phyloP scores from a whole-genome alignment of 1,140 invertebrate species.

The Hyles vespertilio region DNA sequence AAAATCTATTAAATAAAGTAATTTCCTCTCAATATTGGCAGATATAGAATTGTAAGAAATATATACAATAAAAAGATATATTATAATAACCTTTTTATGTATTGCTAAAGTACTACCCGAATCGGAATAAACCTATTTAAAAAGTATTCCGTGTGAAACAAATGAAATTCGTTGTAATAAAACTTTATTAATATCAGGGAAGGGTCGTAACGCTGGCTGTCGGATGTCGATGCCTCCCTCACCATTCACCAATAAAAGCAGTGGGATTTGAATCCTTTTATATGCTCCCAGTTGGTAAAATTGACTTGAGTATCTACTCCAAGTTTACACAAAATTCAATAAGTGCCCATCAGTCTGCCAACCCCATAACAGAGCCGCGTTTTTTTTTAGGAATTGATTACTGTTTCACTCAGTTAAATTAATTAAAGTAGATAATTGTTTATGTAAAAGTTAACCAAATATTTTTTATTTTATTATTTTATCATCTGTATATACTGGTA shows the following conservation, averaged over 20 bases:
- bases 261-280: conserved; percentile 4
- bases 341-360: neutral
- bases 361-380: neutral
- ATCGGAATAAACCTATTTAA: conserved; percentile 8
- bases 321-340: conserved; percentile 2
- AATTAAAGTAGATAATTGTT: too few species aligned
- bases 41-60: too few species aligned
- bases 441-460: too few species aligned
- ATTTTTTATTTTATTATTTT: too few species aligned
- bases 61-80: too few species aligned
- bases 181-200: conserved; percentile 27
- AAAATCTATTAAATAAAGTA: too few species aligned
- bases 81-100: too few species aligned
- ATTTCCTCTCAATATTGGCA: too few species aligned
- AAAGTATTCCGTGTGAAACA: conserved; percentile 6
- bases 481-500: too few species aligned
- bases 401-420: too few species aligned
- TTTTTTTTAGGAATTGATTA: too few species aligned
- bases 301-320: conserved; percentile 5
- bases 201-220: conserved; percentile 1
- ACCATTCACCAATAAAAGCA: conserved; percentile 4
- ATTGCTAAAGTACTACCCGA: too few species aligned
- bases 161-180: conserved; percentile 20
- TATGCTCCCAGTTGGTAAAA: conserved; percentile 4
- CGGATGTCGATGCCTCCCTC: conserved; percentile 3